phyloP scores from a whole-genome alignment of 2,113 vertebrate genomes.

The Triplophysa rosa region DNA sequence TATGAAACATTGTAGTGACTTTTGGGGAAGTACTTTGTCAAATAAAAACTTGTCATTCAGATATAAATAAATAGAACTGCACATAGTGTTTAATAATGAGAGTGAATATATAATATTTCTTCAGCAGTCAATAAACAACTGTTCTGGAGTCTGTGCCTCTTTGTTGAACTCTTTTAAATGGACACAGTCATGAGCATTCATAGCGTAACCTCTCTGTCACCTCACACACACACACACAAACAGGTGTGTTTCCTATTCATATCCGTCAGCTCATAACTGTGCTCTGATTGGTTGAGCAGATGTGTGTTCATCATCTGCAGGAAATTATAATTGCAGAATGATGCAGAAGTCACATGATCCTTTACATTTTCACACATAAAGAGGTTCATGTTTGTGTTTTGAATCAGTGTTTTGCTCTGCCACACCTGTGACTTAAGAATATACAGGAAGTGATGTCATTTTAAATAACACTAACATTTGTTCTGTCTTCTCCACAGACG shows the following conservation, averaged over 20 bases:
- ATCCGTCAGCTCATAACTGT: conserved; percentile 45
- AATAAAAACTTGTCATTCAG: too few species aligned
- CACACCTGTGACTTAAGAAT: too few species aligned
- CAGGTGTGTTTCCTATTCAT: conserved; percentile 72
- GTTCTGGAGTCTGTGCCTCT: conserved; percentile 3
- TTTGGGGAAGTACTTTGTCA: too few species aligned
- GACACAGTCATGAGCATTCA: conserved; percentile 42
- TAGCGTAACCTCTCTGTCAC: conserved; percentile 41
- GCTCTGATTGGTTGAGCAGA: background rate
- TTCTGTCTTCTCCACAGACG: conserved; percentile 45
- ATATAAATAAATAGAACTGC: too few species aligned
- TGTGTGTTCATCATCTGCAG: background rate
- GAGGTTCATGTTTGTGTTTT: too few species aligned
- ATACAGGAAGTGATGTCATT: background rate
- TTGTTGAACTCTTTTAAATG: conserved; percentile 4
- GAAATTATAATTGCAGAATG: background rate
- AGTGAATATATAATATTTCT: too few species aligned
- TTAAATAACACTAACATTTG: background rate
- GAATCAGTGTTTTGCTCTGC: too few species aligned
- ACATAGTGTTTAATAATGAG: too few species aligned
- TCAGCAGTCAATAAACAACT: background rate
- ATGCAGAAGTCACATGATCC: too few species aligned
- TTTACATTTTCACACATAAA: too few species aligned
- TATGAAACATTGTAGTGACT: too few species aligned
- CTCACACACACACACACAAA: conserved; percentile 55